Percentiles rank a stretch among this genome's conserved stretches.
These are phyloP conservation scores for Halictus ligatus DNA, from an alignment of 2,888 invertebrate species.

Conservation along the genomic window DNA sequence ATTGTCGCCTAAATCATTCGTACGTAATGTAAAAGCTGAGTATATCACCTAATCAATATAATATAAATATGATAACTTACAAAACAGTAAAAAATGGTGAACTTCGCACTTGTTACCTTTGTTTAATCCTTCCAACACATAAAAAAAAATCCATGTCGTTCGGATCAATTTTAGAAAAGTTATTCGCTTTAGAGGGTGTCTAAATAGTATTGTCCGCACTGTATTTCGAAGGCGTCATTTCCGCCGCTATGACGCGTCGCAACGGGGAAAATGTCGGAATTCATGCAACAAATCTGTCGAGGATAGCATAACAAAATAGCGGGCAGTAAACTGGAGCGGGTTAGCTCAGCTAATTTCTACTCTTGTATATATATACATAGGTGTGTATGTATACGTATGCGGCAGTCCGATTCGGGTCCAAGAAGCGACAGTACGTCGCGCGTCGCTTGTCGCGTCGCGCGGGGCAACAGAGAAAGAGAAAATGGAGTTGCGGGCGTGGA, in stretches of 20 bases:
- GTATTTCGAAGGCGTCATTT: not conserved
- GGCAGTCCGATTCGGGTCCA: conserved; percentile 37
- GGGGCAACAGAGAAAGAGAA: conserved; percentile 55
- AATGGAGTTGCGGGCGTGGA: conserved; percentile 54
- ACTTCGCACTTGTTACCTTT: no score
- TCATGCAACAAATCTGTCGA: not conserved
- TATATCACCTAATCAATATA: no score
- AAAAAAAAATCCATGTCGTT: no score
- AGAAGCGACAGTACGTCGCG: conserved; percentile 17
- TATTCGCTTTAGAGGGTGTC: not conserved
- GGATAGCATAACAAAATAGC: conserved; percentile 51
- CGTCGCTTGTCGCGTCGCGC: not conserved
- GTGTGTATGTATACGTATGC: not conserved
- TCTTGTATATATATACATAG: conserved; percentile 40
- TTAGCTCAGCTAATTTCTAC: conserved; percentile 67
- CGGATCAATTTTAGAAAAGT: not conserved
- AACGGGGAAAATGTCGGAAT: not conserved
- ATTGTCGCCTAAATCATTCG: no score
- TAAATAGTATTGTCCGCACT: not conserved
- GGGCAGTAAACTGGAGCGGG: conserved; percentile 32
- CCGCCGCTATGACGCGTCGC: not conserved
- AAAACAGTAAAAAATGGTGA: no score
- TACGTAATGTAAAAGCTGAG: no score
- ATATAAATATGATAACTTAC: no score
- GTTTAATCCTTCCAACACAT: no score